These are phyloP conservation scores for Drosophila villosipedis DNA, from an alignment of 2,888 invertebrate species.

Conservation along the genomic window DNA sequence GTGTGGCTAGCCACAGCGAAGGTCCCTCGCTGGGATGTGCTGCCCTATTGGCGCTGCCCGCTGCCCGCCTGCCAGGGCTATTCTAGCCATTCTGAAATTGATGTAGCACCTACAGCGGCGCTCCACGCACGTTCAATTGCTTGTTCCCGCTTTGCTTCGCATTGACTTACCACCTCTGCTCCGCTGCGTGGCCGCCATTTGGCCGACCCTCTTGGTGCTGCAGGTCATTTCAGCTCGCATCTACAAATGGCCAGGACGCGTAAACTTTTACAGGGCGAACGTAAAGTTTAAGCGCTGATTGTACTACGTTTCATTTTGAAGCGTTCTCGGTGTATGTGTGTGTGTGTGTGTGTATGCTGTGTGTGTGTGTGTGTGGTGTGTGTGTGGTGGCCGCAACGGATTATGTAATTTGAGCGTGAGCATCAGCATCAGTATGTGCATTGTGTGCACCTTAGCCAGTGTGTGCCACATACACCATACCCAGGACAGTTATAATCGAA, in stretches of 20 bases:
- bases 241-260: constrained; percentile 51
- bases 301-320: constrained; percentile 37
- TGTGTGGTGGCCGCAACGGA: constrained; percentile 29
- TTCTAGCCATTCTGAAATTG: constrained; percentile 72
- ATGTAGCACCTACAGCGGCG: constrained; percentile 75
- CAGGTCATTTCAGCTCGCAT: constrained; percentile 61
- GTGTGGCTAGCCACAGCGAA: constrained; percentile 29
- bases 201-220: constrained; percentile 27
- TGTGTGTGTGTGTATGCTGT: background rate
- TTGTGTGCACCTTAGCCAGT: constrained; percentile 15
- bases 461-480: constrained; percentile 19
- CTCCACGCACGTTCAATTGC: constrained; percentile 67
- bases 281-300: constrained; percentile 76
- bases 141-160: constrained; percentile 37
- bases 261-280: constrained; percentile 74
- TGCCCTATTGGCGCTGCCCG: constrained; percentile 24
- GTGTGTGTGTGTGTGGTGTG: constrained; percentile 3
- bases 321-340: constrained; percentile 3
- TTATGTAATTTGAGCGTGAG: constrained; percentile 58
- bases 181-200: background rate
- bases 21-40: constrained; percentile 59
- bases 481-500: constrained; percentile 21
- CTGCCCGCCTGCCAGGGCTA: constrained; percentile 34
- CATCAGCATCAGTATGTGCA: constrained; percentile 10
- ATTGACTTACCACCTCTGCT: constrained; percentile 32